Evolutionary conservation across 2,888 invertebrate genomes (phyloP), one percentile per base, ranked within the genome.

Genomic region (Apodemia mormo): DNA sequence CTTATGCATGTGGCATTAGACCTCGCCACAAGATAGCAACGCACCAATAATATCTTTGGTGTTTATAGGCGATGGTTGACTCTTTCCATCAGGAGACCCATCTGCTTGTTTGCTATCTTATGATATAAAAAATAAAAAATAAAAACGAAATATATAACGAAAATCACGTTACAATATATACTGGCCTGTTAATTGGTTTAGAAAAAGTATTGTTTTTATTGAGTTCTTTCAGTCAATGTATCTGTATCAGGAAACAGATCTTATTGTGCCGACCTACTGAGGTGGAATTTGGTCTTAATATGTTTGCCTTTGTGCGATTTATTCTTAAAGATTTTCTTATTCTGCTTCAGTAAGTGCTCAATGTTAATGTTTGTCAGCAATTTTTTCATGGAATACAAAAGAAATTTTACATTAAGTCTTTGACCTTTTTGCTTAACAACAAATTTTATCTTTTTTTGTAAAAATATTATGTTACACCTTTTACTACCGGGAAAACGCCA

Each of bases 161-260:
- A 45, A 45, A 45, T 45, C 12, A 45, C 12, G 5, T 10, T 45
- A 12, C 49, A 49, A 14, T 14, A 49, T 52, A n/a, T n/a, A 1
- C n/a, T n/a, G 7, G 6, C n/a, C 6, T 14, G 12, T 52, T n/a
- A n/a, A n/a, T 52, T 52, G n/a, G n/a, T 52, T n/a, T 7, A n/a
- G 52, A 52, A 52, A 52, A n/a, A n/a, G 52, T 2, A 14, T 52
- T 52, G 52, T 64, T 33, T 64, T 64, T 64, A 37, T 37, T 64
- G 37, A 64, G 37, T 37, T 64, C 52, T 8, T 52, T 6, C 14
- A 30, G 30, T 33, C n/a, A 64, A 37, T 64, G 49, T 49, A 12
- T 64, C 61, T 64, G 33, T 64, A 64, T 64, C 61, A n/a, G 37
- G 14, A 33, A n/a, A 52, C 52, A 52, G 37, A 64, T 64, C 61